Evolutionary conservation across 2,888 invertebrate genomes (phyloP).

Genomic region (Pardosa pseudoannulata): DNA sequence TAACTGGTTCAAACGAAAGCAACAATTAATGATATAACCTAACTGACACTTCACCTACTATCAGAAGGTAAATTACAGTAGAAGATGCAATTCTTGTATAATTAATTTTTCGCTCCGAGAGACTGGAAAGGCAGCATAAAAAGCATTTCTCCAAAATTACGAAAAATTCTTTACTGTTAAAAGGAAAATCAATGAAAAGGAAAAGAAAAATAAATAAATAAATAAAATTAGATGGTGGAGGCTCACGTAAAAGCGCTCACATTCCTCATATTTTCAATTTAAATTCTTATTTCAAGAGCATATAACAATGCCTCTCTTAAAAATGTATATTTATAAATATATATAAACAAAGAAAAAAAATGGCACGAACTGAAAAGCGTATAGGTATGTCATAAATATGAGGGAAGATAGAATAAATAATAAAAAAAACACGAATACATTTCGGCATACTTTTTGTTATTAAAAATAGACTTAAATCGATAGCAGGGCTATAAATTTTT

Average conservation of each 20-base stretch:
- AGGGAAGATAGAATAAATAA: background rate
- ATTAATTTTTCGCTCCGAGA: no score
- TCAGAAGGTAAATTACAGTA: no score
- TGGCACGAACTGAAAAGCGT: constrained; percentile 25
- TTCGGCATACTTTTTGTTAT: constrained; percentile 52
- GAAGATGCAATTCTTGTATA: no score
- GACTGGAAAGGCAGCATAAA: no score
- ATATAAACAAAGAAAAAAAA: background rate
- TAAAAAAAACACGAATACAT: background rate
- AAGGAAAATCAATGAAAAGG: background rate
- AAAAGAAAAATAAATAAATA: background rate
- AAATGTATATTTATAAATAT: constrained; percentile 4
- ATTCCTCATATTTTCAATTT: constrained; percentile 55
- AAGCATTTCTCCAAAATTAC: background rate
- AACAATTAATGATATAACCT: no score
- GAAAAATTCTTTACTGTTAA: background rate
- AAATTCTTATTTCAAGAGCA: constrained; percentile 57
- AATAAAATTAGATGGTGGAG: background rate
- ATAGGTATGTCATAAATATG: constrained; percentile 25
- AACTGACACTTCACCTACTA: no score
- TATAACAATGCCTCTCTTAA: constrained; percentile 25
- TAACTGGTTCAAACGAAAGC: no score
- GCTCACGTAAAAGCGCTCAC: background rate
- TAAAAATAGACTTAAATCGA: constrained; percentile 64
- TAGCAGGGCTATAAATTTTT: constrained; percentile 64